These are phyloP conservation scores for Drosophila fuyamai DNA, from an alignment of 1,140 invertebrate species.

Conservation along the genomic window DNA sequence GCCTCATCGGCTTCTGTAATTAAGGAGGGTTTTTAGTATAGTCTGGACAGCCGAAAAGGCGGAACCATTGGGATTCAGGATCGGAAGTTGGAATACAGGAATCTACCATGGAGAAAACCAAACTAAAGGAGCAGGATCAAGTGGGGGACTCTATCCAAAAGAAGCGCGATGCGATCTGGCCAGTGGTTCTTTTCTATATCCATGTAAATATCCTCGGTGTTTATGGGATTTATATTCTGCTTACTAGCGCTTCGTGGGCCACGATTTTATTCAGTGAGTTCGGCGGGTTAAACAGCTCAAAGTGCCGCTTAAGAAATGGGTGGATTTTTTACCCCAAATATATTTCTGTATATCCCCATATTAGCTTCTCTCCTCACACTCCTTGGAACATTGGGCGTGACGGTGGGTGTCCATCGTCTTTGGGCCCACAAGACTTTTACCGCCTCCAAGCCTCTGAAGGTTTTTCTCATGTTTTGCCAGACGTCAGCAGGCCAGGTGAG, in stretches of 20 bases:
- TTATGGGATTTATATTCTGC: conserved; percentile 87
- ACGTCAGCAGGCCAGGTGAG: conserved; percentile 93
- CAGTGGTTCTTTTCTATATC: conserved; percentile 88
- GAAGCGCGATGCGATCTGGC: conserved; percentile 88
- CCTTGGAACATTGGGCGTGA: conserved; percentile 89
- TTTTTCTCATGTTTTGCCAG: conserved; percentile 92
- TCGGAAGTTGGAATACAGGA: neutral
- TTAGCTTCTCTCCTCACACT: conserved; percentile 87
- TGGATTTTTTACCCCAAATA: conserved; percentile 4
- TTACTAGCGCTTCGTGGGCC: conserved; percentile 87
- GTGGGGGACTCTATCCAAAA: conserved; percentile 37
- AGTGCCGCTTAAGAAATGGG: conserved; percentile 12
- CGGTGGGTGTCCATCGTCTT: conserved; percentile 94
- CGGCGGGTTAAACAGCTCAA: conserved; percentile 14
- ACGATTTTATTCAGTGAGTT: conserved; percentile 89
- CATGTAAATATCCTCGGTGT: conserved; percentile 88
- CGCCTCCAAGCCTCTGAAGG: conserved; percentile 88
- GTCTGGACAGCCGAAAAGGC: conserved; percentile 10
- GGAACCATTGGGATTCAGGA: conserved; percentile 12
- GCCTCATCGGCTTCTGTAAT: conserved; percentile 5
- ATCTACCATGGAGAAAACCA: conserved; percentile 19
- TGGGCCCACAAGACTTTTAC: conserved; percentile 95
- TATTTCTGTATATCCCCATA: neutral
- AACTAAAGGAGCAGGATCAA: neutral
- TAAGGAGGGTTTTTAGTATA: conserved; percentile 31